Evolutionary conservation across 1,140 invertebrate genomes (phyloP).

Genomic region (Belonocnema kinseyi): DNA sequence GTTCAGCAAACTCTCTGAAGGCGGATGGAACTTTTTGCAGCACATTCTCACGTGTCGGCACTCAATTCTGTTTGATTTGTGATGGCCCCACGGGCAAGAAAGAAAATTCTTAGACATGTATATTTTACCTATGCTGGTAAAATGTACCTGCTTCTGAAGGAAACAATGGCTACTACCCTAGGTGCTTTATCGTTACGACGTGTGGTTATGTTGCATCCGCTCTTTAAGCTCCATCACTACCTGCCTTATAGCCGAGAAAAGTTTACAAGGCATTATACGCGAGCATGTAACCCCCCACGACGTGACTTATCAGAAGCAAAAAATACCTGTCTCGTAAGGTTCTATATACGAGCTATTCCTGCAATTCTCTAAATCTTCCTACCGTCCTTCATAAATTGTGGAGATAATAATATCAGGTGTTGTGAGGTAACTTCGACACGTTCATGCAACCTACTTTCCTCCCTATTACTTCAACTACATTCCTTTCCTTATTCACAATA

Average conservation of each 20-base stretch:
- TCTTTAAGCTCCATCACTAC: slow-evolving; percentile 27
- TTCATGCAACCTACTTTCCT: too few species aligned
- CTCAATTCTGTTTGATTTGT: slow-evolving; percentile 58
- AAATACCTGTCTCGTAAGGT: slow-evolving; percentile 11
- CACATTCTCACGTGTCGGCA: slow-evolving; percentile 50
- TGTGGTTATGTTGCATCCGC: slow-evolving; percentile 31
- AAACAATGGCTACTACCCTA: slow-evolving; percentile 2
- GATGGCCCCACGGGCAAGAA: slow-evolving; percentile 35
- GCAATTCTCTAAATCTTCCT: background rate
- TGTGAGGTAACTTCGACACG: too few species aligned
- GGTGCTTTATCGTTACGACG: slow-evolving; percentile 39
- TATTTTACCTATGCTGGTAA: slow-evolving; percentile 33
- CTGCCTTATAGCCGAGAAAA: slow-evolving; percentile 8
- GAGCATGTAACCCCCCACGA: slow-evolving; percentile 6
- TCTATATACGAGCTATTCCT: background rate
- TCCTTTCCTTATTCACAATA: too few species aligned
- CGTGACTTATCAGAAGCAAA: slow-evolving; percentile 18
- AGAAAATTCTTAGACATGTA: slow-evolving; percentile 32
- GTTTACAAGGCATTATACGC: slow-evolving; percentile 12
- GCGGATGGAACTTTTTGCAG: slow-evolving; percentile 40
- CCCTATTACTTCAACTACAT: too few species aligned
- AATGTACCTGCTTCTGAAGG: slow-evolving; percentile 13
- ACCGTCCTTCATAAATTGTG: background rate
- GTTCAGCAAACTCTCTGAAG: slow-evolving; percentile 35
- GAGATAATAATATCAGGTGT: too few species aligned